Evolutionary conservation across 2,888 invertebrate genomes (phyloP), one percentile per base, ranked within the genome.

Genomic region (Malthinus flaveolus): DNA sequence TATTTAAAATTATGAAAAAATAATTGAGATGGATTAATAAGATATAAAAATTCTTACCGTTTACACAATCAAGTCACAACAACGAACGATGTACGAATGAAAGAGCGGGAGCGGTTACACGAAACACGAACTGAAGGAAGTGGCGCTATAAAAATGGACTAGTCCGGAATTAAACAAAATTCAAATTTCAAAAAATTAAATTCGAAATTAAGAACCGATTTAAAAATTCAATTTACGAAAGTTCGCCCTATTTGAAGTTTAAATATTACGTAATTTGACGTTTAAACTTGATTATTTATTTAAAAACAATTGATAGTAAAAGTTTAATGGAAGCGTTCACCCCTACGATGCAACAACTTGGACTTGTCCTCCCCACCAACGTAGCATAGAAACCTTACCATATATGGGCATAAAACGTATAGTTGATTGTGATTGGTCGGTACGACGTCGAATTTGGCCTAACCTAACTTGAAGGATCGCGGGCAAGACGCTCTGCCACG

Each of bases 361-460:
- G 61, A 59, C 62, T 56, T 53, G 58, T 37, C 66, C 59, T 44
- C 66, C 65, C 66, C 65, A 44, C 54, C 80, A 80, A 77, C 75
- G 78, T 77, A 82, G 82, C 82, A 84, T 82, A 85, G 83, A 83
- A 75, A 84, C 83, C 83, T 87, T 85, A 86, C 89, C 89, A 86
- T 89, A 89, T 89, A 89, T 87, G 89, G 89, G 85, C 87, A 89
- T 88, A 85, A 84, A 86, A 85, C 84, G 84, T 84, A 84, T 82
- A 76, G 80, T 75, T 83, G 73, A 70, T 75, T 79, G 78, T 81
- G 83, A 89, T 89, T 89, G 89, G 89, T 81, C 73, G 80, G 76
- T 59, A 58, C 58, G 55, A 62, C 62, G 62, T 66, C 68, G 70
- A 69, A 70, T 71, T 69, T 68, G 73, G 68, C 74, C 75, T 75